These are phyloP conservation scores for Athripsodes cinereus DNA, from an alignment of 2,888 invertebrate species.

Conservation along the genomic window DNA sequence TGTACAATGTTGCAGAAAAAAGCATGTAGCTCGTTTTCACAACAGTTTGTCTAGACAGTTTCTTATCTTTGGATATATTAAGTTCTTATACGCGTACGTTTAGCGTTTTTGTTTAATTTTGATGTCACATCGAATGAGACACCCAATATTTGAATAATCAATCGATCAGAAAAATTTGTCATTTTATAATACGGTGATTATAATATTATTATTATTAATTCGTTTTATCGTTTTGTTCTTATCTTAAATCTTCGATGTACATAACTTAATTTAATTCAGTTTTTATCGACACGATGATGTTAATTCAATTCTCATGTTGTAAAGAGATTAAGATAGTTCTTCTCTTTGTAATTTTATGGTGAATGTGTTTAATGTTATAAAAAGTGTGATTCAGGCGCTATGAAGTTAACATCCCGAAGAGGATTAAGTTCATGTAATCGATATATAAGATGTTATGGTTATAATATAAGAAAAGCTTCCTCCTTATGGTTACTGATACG, in stretches of 20 bases:
- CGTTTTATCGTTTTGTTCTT: constrained; percentile 7
- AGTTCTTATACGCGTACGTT: not conserved
- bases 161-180: constrained; percentile 17
- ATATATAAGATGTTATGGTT: too few relatives aligned
- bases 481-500: too few relatives aligned
- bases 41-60: too few relatives aligned
- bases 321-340: not conserved
- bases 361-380: too few relatives aligned
- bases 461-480: too few relatives aligned
- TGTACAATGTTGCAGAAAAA: too few relatives aligned
- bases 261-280: not conserved
- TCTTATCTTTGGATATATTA: too few relatives aligned
- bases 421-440: too few relatives aligned
- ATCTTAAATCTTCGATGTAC: constrained; percentile 3
- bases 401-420: too few relatives aligned
- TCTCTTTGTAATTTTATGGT: not conserved
- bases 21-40: too few relatives aligned
- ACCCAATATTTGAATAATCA: constrained; percentile 16
- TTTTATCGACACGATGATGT: not conserved
- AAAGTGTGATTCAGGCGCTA: too few relatives aligned
- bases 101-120: constrained; percentile 17
- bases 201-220: not conserved
- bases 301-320: not conserved
- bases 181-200: not conserved
- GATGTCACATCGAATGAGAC: constrained; percentile 13